A percentile compares a stretch with the other conserved stretches of the same genome.
Conservation (phyloP, 2,797 vertebrate species). For the Erethizon dorsatum region DNA sequence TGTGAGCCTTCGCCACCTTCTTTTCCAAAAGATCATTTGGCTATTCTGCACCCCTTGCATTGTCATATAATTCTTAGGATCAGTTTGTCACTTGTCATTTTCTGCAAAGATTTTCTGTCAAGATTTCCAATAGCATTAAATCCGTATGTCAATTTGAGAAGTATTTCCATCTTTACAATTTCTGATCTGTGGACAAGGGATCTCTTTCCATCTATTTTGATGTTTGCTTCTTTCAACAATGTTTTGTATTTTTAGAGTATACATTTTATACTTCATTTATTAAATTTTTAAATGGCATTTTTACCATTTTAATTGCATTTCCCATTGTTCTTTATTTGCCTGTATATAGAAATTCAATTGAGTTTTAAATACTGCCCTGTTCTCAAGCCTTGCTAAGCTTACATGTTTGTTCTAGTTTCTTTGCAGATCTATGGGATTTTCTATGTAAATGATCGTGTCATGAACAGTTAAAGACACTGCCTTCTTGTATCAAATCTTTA, state of each 20-base stretch:
- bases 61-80: constrained; percentile 23
- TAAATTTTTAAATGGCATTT: constrained; percentile 9
- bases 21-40: neutral
- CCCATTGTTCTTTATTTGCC: constrained; percentile 26
- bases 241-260: neutral
- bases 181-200: neutral
- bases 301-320: constrained; percentile 55
- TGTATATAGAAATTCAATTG: neutral
- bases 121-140: neutral
- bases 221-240: neutral
- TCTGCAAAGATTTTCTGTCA: neutral
- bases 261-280: constrained; percentile 1
- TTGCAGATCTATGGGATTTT: neutral
- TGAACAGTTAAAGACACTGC: neutral
- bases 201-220: neutral
- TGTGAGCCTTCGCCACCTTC: neutral
- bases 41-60: neutral
- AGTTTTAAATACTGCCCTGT: neutral
- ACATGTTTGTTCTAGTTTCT: constrained; percentile 18
- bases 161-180: neutral
- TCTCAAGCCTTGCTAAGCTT: neutral
- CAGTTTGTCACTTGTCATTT: neutral
- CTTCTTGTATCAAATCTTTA: neutral
- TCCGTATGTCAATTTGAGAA: neutral
- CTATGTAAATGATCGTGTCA: neutral